Evolutionary conservation across 2,888 invertebrate genomes (phyloP).

Genomic region (Thelaira solivaga): DNA sequence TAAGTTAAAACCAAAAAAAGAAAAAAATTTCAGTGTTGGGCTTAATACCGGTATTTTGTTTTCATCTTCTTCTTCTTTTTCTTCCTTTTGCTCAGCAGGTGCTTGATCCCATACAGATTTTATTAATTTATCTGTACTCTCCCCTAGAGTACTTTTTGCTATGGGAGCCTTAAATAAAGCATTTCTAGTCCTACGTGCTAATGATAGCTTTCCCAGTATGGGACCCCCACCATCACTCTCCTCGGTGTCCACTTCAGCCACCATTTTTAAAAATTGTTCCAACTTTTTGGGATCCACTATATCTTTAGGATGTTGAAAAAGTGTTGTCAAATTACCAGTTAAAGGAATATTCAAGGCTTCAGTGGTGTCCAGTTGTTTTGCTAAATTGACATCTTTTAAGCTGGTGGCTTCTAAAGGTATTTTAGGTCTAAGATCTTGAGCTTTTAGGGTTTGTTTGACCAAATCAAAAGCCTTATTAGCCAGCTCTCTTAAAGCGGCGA

Average conservation of each 20-base stretch:
- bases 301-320: constrained; percentile 77
- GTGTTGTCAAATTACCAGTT: constrained; percentile 66
- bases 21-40: no score
- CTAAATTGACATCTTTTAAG: constrained; percentile 20
- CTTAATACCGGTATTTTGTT: constrained; percentile 65
- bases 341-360: constrained; percentile 62
- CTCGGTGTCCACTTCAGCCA: constrained; percentile 76
- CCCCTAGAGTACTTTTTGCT: constrained; percentile 64
- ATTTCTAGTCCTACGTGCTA: constrained; percentile 83
- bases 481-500: constrained; percentile 79
- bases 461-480: constrained; percentile 82
- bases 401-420: constrained; percentile 7
- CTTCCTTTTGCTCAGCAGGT: constrained; percentile 63
- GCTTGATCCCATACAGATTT: constrained; percentile 70
- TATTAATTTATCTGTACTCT: constrained; percentile 61
- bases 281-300: constrained; percentile 76
- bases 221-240: constrained; percentile 79
- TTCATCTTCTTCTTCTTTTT: constrained; percentile 65
- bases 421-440: constrained; percentile 60
- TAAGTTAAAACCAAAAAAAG: background rate
- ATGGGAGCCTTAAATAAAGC: constrained; percentile 77
- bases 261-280: constrained; percentile 74
- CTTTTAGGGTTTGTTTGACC: constrained; percentile 77
- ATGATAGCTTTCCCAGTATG: constrained; percentile 82
- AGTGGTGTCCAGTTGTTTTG: constrained; percentile 16